phyloP scores from a whole-genome alignment of 2,888 invertebrate genomes.

The Caenorhabditis doughertyi region DNA sequence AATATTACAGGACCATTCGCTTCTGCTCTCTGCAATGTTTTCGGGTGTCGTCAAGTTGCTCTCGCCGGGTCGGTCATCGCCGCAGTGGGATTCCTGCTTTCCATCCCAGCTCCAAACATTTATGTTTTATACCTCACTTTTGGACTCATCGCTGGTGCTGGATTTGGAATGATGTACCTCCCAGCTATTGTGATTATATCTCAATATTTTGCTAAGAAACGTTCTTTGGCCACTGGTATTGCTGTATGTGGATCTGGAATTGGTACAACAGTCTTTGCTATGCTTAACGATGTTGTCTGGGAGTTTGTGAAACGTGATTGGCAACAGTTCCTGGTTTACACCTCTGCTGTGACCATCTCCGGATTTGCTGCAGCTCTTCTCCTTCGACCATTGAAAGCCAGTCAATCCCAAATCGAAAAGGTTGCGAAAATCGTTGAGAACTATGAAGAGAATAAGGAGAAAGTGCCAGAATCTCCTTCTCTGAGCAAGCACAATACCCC shows the following conservation, averaged over 20 bases:
- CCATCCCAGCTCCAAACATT: slow-evolving; percentile 88
- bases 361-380: slow-evolving; percentile 93
- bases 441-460: slow-evolving; percentile 67
- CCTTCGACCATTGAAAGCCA: slow-evolving; percentile 86
- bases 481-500: slow-evolving; percentile 69
- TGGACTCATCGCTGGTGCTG: slow-evolving; percentile 93
- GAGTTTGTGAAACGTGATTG: slow-evolving; percentile 86
- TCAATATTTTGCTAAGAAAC: slow-evolving; percentile 94
- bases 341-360: slow-evolving; percentile 90
- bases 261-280: slow-evolving; percentile 94
- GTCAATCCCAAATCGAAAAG: slow-evolving; percentile 77
- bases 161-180: slow-evolving; percentile 96
- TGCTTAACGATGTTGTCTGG: slow-evolving; percentile 78
- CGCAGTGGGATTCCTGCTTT: slow-evolving; percentile 89
- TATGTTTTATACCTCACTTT: slow-evolving; percentile 90
- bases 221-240: slow-evolving; percentile 94
- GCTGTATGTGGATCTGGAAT: slow-evolving; percentile 97
- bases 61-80: slow-evolving; percentile 90
- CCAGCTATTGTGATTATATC: slow-evolving; percentile 98
- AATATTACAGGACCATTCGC: slow-evolving; percentile 91
- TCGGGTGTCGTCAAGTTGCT: slow-evolving; percentile 93
- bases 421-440: slow-evolving; percentile 76
- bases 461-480: slow-evolving; percentile 54
- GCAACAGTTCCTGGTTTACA: slow-evolving; percentile 91
- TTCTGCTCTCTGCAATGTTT: slow-evolving; percentile 94